These are phyloP conservation scores for Heliothis virescens DNA, from an alignment of 1,140 invertebrate species.

Conservation along the genomic window DNA sequence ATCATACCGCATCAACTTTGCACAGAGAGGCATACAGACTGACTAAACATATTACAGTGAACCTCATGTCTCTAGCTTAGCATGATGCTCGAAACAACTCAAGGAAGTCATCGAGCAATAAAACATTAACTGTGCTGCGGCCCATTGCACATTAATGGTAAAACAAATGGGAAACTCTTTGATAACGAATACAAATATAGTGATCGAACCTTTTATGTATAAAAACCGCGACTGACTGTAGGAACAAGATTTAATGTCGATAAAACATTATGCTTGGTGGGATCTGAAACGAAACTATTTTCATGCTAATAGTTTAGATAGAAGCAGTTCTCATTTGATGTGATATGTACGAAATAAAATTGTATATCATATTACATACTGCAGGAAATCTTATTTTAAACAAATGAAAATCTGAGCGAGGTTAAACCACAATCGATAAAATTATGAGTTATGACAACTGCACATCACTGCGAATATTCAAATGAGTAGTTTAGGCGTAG, in stretches of 20 bases:
- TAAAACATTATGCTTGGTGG: too few relatives aligned
- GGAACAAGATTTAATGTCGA: too few relatives aligned
- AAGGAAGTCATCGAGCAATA: slow-evolving; percentile 57
- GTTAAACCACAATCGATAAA: slow-evolving; percentile 6
- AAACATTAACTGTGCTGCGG: slow-evolving; percentile 61
- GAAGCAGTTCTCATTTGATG: too few relatives aligned
- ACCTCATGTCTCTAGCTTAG: slow-evolving; percentile 67
- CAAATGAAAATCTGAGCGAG: not conserved
- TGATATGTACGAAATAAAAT: not conserved
- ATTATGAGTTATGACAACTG: not conserved
- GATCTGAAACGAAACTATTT: too few relatives aligned
- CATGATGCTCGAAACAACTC: slow-evolving; percentile 47
- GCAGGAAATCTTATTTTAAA: not conserved
- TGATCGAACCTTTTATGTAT: not conserved
- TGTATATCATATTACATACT: not conserved
- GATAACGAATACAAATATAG: not conserved
- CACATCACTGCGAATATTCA: slow-evolving; percentile 70
- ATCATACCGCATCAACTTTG: slow-evolving; percentile 65
- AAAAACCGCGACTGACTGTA: too few relatives aligned
- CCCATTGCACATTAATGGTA: slow-evolving; percentile 63
- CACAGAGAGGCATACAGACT: slow-evolving; percentile 53
- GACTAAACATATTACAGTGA: slow-evolving; percentile 69
- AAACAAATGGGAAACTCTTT: slow-evolving; percentile 55
- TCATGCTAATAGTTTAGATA: too few relatives aligned
- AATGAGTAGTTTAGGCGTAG: slow-evolving; percentile 73